phyloP scores from a whole-genome alignment of 2,888 invertebrate species.

The Thymelicus acteon region DNA sequence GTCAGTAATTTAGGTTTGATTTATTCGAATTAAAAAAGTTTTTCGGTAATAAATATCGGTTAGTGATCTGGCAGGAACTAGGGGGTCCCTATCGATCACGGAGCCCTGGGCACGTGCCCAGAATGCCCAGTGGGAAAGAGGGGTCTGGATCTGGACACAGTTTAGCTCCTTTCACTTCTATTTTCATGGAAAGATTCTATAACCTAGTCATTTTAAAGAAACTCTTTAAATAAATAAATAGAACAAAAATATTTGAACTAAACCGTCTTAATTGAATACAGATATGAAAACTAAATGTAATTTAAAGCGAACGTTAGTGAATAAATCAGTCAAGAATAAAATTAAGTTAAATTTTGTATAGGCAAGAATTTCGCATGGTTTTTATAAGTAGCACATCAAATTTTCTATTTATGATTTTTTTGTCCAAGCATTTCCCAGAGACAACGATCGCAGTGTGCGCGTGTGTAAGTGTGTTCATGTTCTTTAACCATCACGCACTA shows the following conservation, averaged over 20 bases:
- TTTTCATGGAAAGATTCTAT: neutral
- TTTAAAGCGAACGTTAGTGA: neutral
- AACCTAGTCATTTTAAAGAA: neutral
- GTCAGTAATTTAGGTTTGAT: too few species aligned
- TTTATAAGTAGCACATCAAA: slow-evolving; percentile 14
- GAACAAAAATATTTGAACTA: neutral
- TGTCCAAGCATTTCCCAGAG: slow-evolving; percentile 63
- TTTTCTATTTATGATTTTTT: slow-evolving; percentile 36
- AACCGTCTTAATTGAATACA: neutral
- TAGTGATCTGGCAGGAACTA: too few species aligned
- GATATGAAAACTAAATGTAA: neutral
- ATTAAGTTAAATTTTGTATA: slow-evolving; percentile 2
- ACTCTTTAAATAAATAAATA: too few species aligned
- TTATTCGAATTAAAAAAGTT: too few species aligned
- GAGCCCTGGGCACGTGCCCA: too few species aligned
- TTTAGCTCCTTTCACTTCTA: neutral
- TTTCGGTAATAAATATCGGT: too few species aligned
- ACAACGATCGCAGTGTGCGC: slow-evolving; percentile 66
- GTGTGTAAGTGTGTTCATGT: slow-evolving; percentile 79
- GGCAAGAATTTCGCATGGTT: slow-evolving; percentile 16
- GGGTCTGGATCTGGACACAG: too few species aligned
- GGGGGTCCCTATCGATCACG: too few species aligned
- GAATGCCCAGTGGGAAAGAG: too few species aligned
- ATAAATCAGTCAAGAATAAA: neutral
- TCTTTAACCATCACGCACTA: slow-evolving; percentile 65